Evolutionary conservation across 1,140 invertebrate genomes (phyloP), one percentile per base, ranked within the genome.

Genomic region (Drosophila sproati): DNA sequence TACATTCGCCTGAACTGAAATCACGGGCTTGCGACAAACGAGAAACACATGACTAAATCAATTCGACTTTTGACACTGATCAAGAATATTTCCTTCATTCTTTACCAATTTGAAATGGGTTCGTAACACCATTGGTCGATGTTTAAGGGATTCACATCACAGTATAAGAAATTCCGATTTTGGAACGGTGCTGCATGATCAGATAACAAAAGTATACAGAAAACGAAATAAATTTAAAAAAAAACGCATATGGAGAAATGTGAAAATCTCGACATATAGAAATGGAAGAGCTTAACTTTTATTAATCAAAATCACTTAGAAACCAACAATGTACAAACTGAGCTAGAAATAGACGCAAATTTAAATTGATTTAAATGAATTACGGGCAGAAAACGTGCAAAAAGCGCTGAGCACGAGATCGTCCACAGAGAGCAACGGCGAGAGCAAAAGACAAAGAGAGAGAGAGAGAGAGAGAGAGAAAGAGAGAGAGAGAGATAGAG

Each of bases 321-420:
- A 67, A 31, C 67, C 71, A 72, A 77, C 83, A 71, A 87, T 73
- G 61, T 75, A 68, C 57, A 39, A 75, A 71, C 8, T 34, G 57
- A 70, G 78, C 64, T 76, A 74, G 60, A 83, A 87, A 87, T 89
- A 87, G 83, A 72, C 50, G 55, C 61, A 67, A 80, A 73, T 68
- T 83, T 83, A 75, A 87, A 87, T 88, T 87, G 77, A 89, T 80
- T 83, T 87, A 88, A 87, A 83, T 77, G 69, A 87, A 88, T 87
- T 88, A 78, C 56, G 52, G 52, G 41, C 55, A 63, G 70, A 81
- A 85, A 85, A 85, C 78, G 82, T 87, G 83, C 63, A 41, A 37
- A 37, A 50, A 48, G 20, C 50, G 28, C 47, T 55, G 54, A 70
- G 73, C 82, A 87, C 82, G 80, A 69, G 82, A 88, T 87, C 69